Conservation (phyloP, 2,888 invertebrate species). For the Endomychus coccineus region DNA sequence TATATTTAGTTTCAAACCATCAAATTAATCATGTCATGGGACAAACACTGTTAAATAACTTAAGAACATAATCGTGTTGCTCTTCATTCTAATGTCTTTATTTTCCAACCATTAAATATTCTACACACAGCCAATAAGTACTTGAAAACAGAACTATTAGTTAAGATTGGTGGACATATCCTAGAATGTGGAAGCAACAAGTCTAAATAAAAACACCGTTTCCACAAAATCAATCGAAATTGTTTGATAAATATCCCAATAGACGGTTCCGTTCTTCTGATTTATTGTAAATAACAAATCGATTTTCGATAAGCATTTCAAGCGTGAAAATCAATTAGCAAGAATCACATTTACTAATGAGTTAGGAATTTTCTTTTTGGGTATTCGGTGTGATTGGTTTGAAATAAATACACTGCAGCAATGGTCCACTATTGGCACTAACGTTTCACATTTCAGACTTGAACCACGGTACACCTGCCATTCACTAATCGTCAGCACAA, state of each 20-base stretch:
- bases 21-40: neutral
- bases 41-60: neutral
- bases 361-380: no score
- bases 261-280: no score
- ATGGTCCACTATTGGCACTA: conserved; percentile 39
- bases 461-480: conserved; percentile 21
- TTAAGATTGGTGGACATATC: conserved; percentile 21
- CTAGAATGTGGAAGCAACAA: conserved; percentile 23
- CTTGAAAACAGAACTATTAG: conserved; percentile 19
- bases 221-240: neutral
- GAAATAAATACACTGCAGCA: conserved; percentile 28
- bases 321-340: no score
- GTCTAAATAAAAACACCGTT: neutral
- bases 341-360: no score
- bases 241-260: neutral
- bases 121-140: conserved; percentile 35
- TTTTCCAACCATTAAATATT: conserved; percentile 21
- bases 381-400: no score
- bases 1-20: conserved; percentile 2
- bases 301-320: no score
- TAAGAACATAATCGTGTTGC: conserved; percentile 8
- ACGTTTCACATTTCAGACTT: conserved; percentile 28
- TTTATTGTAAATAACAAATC: no score
- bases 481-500: conserved; percentile 35
- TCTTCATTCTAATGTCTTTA: conserved; percentile 15